These are phyloP conservation scores for Meleagris gallopavo DNA, from an alignment of 2,113 vertebrate genomes.

Conservation along the genomic window DNA sequence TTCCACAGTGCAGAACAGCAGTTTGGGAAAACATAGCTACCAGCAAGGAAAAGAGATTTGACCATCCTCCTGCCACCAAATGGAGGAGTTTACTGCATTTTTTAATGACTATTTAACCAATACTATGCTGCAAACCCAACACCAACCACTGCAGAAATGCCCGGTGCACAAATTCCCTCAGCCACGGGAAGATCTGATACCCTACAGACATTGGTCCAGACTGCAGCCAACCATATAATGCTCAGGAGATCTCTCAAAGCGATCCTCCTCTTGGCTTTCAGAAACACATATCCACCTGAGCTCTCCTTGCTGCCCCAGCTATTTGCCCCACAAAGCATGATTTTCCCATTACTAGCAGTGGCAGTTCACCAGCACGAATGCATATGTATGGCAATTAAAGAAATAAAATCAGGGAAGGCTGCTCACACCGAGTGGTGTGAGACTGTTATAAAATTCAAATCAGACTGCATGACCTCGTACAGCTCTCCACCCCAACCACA, in stretches of 20 bases:
- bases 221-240: background rate
- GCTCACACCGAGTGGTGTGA: background rate
- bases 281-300: rapidly evolving
- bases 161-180: background rate
- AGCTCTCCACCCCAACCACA: background rate
- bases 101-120: background rate
- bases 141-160: background rate
- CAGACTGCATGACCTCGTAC: background rate
- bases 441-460: constrained; percentile 48
- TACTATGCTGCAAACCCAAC: background rate
- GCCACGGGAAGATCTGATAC: rapidly evolving
- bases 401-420: constrained; percentile 31
- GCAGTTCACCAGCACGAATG: background rate
- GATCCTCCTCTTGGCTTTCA: background rate
- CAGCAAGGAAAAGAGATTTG: background rate
- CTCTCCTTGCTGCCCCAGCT: background rate
- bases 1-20: background rate
- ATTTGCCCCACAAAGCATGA: background rate
- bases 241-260: background rate
- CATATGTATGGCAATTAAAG: constrained; percentile 2
- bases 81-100: background rate
- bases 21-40: rapidly evolving
- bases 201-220: background rate
- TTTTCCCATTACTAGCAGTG: background rate
- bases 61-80: background rate